A percentile compares a stretch with the other conserved stretches of the same genome.
These are phyloP conservation scores for Latrodectus elegans DNA, from an alignment of 2,888 invertebrate species.

Conservation along the genomic window DNA sequence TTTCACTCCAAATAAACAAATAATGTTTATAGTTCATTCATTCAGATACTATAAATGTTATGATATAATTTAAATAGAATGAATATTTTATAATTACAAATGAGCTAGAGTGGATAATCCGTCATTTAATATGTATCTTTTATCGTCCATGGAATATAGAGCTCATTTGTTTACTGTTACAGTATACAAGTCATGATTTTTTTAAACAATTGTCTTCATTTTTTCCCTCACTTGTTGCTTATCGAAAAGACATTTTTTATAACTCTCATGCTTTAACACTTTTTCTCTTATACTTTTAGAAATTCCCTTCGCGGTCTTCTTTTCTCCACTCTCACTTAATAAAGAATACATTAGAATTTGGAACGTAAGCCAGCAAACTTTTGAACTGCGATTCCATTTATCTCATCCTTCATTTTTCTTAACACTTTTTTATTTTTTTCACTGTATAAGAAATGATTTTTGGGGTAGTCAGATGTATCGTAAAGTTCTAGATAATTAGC, in stretches of 20 bases:
- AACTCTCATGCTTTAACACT: background rate
- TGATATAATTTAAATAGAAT: background rate
- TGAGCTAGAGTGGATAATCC: constrained; percentile 11
- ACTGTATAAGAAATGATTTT: too few species aligned
- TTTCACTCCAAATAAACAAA: too few species aligned
- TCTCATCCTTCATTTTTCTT: too few species aligned
- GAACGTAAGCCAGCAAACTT: constrained; percentile 71
- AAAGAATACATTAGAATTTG: constrained; percentile 25
- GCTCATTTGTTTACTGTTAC: background rate
- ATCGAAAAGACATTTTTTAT: too few species aligned
- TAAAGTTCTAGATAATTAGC: too few species aligned
- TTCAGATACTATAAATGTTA: too few species aligned
- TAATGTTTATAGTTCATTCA: too few species aligned
- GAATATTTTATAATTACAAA: constrained; percentile 13
- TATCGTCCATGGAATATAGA: constrained; percentile 6
- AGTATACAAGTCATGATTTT: background rate
- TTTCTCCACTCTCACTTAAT: background rate
- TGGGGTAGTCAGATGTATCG: too few species aligned
- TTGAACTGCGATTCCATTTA: constrained; percentile 55
- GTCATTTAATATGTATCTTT: constrained; percentile 7
- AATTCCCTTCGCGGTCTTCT: constrained; percentile 24
- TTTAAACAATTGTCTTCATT: background rate
- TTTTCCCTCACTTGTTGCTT: background rate
- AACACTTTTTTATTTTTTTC: too few species aligned
- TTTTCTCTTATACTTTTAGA: background rate